Evolutionary conservation across 1,140 invertebrate genomes (phyloP).

Genomic region (Helicoverpa zea): DNA sequence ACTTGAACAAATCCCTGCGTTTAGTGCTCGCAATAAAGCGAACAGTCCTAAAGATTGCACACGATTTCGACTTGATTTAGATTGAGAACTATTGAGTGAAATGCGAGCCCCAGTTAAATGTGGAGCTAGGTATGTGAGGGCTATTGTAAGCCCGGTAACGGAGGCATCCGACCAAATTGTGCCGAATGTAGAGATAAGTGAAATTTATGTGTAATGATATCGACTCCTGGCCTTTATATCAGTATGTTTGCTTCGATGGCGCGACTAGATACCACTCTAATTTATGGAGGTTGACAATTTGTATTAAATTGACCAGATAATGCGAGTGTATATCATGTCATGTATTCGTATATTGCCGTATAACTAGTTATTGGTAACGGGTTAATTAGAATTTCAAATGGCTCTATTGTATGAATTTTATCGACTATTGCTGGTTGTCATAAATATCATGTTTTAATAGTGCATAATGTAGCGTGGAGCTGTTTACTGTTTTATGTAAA

Average conservation of each 20-base stretch:
- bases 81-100: slow-evolving; percentile 47
- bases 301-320: slow-evolving; percentile 61
- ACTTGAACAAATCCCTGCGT: slow-evolving; percentile 8
- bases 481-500: slow-evolving; percentile 13
- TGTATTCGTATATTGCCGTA: slow-evolving; percentile 37
- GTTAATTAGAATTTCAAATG: slow-evolving; percentile 50
- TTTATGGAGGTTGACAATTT: slow-evolving; percentile 70
- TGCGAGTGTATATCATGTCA: slow-evolving; percentile 54
- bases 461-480: slow-evolving; percentile 14
- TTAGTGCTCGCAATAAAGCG: slow-evolving; percentile 36
- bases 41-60: slow-evolving; percentile 42
- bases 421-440: slow-evolving; percentile 36
- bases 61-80: slow-evolving; percentile 42
- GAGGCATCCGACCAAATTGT: slow-evolving; percentile 64
- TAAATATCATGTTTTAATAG: slow-evolving; percentile 39
- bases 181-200: slow-evolving; percentile 67
- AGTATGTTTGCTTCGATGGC: slow-evolving; percentile 68
- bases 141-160: slow-evolving; percentile 47
- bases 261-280: slow-evolving; percentile 61
- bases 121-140: slow-evolving; percentile 33
- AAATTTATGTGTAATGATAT: slow-evolving; percentile 73
- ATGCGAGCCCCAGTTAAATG: slow-evolving; percentile 45
- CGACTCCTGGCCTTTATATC: slow-evolving; percentile 69
- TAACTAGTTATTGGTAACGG: slow-evolving; percentile 36
- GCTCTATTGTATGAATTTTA: slow-evolving; percentile 40